phyloP scores from a whole-genome alignment of 35 echinoderm and acorn worm genomes.

The Ophiothrix spiculata region DNA sequence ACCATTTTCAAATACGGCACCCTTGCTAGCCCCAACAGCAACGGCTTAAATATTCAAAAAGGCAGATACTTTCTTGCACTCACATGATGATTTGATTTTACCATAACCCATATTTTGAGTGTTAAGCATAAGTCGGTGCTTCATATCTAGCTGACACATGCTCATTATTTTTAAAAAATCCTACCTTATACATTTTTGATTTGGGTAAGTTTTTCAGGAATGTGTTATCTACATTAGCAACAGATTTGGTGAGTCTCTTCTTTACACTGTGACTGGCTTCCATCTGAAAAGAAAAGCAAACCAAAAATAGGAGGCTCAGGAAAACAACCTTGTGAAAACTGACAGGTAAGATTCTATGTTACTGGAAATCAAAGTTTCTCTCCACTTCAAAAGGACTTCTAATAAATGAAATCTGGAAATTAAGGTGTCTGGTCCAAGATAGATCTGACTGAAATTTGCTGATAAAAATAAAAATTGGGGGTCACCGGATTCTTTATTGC shows the following conservation, averaged over 20 bases:
- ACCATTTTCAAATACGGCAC: not conserved
- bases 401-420: not conserved
- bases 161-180: too few relatives aligned
- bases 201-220: slow-evolving; percentile 32
- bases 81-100: not conserved
- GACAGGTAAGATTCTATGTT: not conserved
- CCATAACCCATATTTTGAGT: not conserved
- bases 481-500: too few relatives aligned
- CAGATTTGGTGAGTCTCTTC: slow-evolving; percentile 8
- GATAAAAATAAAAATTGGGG: too few relatives aligned
- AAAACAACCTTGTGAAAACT: not conserved
- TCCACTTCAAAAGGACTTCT: not conserved
- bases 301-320: not conserved
- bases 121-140: too few relatives aligned
- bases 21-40: not conserved
- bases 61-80: not conserved
- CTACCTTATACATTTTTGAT: slow-evolving; percentile 41
- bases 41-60: not conserved
- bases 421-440: not conserved
- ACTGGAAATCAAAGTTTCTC: not conserved
- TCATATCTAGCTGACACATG: too few relatives aligned
- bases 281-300: slow-evolving; percentile 19
- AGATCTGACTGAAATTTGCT: not conserved
- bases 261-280: slow-evolving; percentile 34
- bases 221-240: slow-evolving; percentile 30